Percentiles rank a stretch among this genome's conserved stretches.
phyloP scores from a whole-genome alignment of 2,113 vertebrate species.

The Glaucidium brasilianum region DNA sequence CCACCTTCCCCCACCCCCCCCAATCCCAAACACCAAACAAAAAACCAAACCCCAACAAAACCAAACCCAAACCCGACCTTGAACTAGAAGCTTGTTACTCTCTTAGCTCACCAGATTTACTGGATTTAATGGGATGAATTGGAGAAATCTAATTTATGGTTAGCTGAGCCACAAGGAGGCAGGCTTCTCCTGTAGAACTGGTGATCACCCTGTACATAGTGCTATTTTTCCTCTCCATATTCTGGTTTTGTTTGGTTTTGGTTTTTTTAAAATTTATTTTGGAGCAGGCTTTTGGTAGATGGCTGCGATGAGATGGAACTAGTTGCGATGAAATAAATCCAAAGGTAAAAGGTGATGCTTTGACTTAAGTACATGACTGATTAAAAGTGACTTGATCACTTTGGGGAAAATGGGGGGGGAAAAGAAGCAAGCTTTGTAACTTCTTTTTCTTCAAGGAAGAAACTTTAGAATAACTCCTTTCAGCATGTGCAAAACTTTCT shows the following conservation, averaged over 20 bases:
- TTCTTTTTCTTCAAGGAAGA: background rate
- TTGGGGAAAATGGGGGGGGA: background rate
- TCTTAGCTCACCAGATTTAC: background rate
- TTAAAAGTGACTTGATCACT: background rate
- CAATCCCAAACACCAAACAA: background rate
- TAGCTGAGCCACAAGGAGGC: conserved; percentile 48
- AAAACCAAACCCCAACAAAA: background rate
- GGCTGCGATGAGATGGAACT: background rate
- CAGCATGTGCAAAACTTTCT: background rate
- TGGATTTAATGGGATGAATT: background rate
- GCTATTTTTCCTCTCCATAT: background rate
- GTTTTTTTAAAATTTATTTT: background rate
- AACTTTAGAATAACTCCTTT: background rate
- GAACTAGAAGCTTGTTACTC: background rate
- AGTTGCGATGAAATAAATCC: background rate
- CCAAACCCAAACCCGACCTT: background rate
- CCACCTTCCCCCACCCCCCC: too few species aligned
- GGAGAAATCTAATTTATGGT: background rate
- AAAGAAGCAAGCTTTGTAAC: background rate
- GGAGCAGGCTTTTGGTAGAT: background rate
- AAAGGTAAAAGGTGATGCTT: background rate
- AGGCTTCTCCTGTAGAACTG: conserved; percentile 22
- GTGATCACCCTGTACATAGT: background rate
- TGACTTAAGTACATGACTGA: background rate
- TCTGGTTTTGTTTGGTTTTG: background rate